Base-by-base conservation (phyloP, 37 sponge, comb jelly and placozoan genomes). In the Cladorhizidae sp. region DNA sequence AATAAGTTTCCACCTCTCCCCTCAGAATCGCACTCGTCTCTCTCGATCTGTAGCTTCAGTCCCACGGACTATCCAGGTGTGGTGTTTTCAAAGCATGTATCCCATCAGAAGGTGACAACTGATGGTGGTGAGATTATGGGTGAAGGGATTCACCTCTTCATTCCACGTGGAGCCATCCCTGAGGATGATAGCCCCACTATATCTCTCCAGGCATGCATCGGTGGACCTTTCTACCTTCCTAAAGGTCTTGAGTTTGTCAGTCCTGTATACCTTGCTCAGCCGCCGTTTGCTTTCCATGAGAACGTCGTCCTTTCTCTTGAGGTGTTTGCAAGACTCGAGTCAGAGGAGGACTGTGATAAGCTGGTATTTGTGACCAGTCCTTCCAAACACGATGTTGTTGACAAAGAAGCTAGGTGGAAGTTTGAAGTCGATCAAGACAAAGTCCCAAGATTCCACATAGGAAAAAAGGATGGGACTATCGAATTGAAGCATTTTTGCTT, bases 201-300 rank as follows among this genome's bases (percentile, higher is more conserved):
- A 36, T 32, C 57, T 56, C 57, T 74, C 37, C 36, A 57, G 37
- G 57, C 37, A 29, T 74, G 75, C 49, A 25, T 74, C 5, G 75
- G 58, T 56, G 75, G 75, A 3, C 75, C 75, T n/a, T 74, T 74
- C 49, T n/a, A 40, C 22, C 58, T 56, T 12, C 75, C 75, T 74
- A 37, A 28, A 18, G 75, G 37, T 36, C 26, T 37, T 56, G 15
- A 14, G 18, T 41, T 77, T 29, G 77, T 61, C 63, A 77, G 77
- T 62, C 77, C 77, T 41, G 64, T 77, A 17, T 77, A 63, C 45
- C 64, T 39, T 7, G 61, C 61, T 42, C 14, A 57, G 21, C 77
- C 77, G 1, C 42, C 41, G 2, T 77, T 37, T 37, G 64, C 6
- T 17, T 77, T 77, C 64, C 42, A 25, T 29, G 8, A 77, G 36